Conservation (phyloP, 2,113 vertebrate genomes). For the Antigone vipio region DNA sequence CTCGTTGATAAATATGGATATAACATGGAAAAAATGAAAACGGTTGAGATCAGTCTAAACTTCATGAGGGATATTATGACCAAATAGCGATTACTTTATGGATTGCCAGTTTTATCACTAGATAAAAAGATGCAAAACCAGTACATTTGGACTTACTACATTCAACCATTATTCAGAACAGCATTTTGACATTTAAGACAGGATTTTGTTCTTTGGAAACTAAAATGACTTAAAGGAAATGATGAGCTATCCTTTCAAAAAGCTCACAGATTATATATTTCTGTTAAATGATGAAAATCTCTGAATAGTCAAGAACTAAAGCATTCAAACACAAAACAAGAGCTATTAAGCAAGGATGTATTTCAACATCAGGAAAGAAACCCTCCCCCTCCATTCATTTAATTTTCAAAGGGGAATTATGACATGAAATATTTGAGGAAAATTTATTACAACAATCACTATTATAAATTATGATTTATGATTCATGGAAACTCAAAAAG, state of each 20-base stretch:
- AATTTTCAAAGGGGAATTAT: constrained; percentile 1
- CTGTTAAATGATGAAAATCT: neutral
- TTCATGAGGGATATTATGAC: neutral
- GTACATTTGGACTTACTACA: neutral
- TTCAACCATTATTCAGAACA: neutral
- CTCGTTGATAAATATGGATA: constrained; percentile 38
- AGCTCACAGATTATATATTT: neutral
- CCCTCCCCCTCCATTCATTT: neutral
- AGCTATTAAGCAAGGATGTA: neutral
- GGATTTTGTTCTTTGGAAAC: neutral
- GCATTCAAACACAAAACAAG: neutral
- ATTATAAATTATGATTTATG: neutral
- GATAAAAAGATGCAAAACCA: neutral
- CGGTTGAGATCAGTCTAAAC: neutral
- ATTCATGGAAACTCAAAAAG: neutral
- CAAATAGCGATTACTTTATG: neutral
- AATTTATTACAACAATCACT: neutral
- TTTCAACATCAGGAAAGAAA: constrained; percentile 2
- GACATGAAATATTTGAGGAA: neutral
- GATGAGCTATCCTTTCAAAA: neutral
- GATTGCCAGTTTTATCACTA: neutral
- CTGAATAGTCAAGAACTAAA: neutral
- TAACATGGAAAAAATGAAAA: constrained; percentile 39
- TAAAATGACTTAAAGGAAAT: neutral
- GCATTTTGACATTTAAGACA: neutral